These are phyloP conservation scores for Podargus strigoides DNA, from an alignment of 2,797 vertebrate genomes.

Conservation along the genomic window DNA sequence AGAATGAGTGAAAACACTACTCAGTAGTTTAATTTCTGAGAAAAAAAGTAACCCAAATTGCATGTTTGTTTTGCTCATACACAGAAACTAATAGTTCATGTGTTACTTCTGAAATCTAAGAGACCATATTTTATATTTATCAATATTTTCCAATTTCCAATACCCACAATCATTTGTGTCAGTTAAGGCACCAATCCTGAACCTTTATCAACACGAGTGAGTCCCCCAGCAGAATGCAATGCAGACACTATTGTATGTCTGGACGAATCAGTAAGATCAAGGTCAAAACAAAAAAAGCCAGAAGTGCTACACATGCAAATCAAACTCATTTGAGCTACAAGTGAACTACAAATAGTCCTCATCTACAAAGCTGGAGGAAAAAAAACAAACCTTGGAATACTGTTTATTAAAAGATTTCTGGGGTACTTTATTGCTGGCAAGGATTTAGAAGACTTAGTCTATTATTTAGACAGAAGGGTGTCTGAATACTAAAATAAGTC, in stretches of 20 bases:
- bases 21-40: not conserved
- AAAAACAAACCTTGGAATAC: not conserved
- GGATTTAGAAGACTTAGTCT: slow-evolving; percentile 26
- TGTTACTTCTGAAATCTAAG: not conserved
- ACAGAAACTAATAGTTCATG: not conserved
- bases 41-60: not conserved
- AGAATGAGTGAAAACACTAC: slow-evolving; percentile 34
- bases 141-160: not conserved
- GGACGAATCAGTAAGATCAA: not conserved
- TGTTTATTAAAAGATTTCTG: slow-evolving; percentile 53
- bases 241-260: not conserved
- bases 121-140: not conserved
- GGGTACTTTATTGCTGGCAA: slow-evolving; percentile 28
- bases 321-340: not conserved
- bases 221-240: not conserved
- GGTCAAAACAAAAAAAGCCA: not conserved
- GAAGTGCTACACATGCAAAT: not conserved
- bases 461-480: slow-evolving; percentile 50
- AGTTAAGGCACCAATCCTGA: not conserved
- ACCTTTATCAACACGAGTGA: not conserved
- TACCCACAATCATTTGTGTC: not conserved
- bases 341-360: not conserved
- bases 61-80: not conserved
- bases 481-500: slow-evolving; percentile 50
- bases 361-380: not conserved